Evolutionary conservation across 2,113 vertebrate species (phyloP).

Genomic region (Edolisoma coerulescens): DNA sequence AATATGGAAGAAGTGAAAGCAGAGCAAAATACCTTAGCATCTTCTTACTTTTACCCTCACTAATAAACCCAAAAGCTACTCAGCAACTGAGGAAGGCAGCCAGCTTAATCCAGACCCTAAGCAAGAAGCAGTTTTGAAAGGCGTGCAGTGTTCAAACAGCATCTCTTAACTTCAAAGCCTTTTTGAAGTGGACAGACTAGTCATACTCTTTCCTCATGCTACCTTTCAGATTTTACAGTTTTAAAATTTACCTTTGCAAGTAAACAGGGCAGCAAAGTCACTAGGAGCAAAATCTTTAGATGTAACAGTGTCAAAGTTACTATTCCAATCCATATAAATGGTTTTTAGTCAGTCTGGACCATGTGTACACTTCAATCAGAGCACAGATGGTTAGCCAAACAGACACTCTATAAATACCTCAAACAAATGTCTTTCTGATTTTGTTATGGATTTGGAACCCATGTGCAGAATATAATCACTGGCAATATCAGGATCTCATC

Average conservation of each 20-base stretch:
- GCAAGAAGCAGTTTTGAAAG: background rate
- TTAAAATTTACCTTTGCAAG: background rate
- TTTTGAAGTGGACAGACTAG: background rate
- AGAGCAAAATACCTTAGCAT: background rate
- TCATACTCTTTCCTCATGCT: background rate
- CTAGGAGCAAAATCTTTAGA: background rate
- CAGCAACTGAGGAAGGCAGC: background rate
- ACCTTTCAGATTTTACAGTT: background rate
- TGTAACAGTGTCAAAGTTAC: background rate
- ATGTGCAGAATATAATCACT: slow-evolving; percentile 10
- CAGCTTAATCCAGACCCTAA: background rate
- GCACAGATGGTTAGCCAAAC: slow-evolving; percentile 66
- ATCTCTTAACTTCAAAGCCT: slow-evolving; percentile 1
- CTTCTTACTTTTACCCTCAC: background rate
- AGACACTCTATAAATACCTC: slow-evolving; percentile 60
- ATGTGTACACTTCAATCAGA: slow-evolving; percentile 29
- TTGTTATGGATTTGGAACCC: slow-evolving; percentile 22
- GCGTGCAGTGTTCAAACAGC: background rate
- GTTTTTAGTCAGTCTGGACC: slow-evolving; percentile 19
- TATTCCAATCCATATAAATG: background rate
- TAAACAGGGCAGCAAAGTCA: background rate
- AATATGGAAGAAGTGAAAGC: background rate
- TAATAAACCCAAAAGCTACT: background rate
- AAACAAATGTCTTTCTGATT: slow-evolving; percentile 60
- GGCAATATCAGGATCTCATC: background rate